Evolutionary conservation across 2,797 vertebrate species (phyloP).

Genomic region (Emydoidea blandingii): DNA sequence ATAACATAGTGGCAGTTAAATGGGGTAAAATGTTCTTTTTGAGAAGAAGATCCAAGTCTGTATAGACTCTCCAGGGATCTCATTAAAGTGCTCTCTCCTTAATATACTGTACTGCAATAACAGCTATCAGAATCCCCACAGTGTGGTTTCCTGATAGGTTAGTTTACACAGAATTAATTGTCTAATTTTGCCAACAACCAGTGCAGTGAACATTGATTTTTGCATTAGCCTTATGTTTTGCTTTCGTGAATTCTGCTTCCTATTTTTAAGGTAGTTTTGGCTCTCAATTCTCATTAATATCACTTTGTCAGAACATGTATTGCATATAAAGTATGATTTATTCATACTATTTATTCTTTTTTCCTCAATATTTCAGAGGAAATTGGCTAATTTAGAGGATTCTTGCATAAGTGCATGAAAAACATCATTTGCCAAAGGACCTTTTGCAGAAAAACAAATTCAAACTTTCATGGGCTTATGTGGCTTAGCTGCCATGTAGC

Average conservation of each 20-base stretch:
- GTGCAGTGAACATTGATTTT: slow-evolving; percentile 65
- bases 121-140: slow-evolving; percentile 70
- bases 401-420: neutral
- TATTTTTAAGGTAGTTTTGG: slow-evolving; percentile 15
- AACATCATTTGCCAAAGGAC: neutral
- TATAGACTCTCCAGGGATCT: slow-evolving; percentile 77
- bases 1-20: slow-evolving; percentile 50
- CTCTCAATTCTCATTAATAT: slow-evolving; percentile 31
- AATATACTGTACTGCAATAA: slow-evolving; percentile 60
- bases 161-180: slow-evolving; percentile 82
- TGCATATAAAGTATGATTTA: neutral
- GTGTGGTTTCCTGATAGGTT: slow-evolving; percentile 73
- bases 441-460: neutral
- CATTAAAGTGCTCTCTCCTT: slow-evolving; percentile 75
- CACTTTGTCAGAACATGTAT: neutral
- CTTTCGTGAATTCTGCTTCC: slow-evolving; percentile 37
- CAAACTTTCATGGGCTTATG: neutral
- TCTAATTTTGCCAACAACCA: slow-evolving; percentile 75
- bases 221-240: slow-evolving; percentile 16
- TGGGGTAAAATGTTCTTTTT: slow-evolving; percentile 70
- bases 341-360: slow-evolving; percentile 4
- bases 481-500: neutral
- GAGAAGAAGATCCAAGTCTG: slow-evolving; percentile 49
- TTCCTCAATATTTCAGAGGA: neutral
- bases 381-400: slow-evolving; percentile 43